Evolutionary conservation across 2,888 invertebrate species (phyloP), one percentile per base, ranked within the genome.

Genomic region (Melinaea marsaeus): DNA sequence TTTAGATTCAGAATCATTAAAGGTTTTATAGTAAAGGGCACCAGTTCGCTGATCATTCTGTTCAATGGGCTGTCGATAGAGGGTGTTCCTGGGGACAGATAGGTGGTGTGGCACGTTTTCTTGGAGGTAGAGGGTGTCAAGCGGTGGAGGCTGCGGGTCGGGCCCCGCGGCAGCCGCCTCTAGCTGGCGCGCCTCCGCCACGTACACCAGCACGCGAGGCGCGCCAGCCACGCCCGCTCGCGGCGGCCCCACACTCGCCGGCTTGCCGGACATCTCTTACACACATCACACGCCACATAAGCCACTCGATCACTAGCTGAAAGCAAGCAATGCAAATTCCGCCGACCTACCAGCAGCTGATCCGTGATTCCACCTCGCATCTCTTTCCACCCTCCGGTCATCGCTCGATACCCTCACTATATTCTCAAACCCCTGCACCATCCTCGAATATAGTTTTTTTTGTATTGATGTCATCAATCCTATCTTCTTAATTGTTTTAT

Each of bases 201-300:
- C 90, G 88, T 90, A 90, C 77, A 91, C 83, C 85, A 90, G 85
- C 83, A 91, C 84, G 86, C 90, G 90, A 85, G 89, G 85, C 82
- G 85, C 84, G 77, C 82, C 86, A 81, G 86, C 84, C 81, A 83
- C 86, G 81, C 85, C 87, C 85, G 87, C 86, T 86, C 90, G 87
- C 84, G 88, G 81, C 86, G 91, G 87, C 90, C 85, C 92, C 88
- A 92, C 91, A 87, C 94, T 93, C 91, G 94, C 94, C 94, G 94
- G 93, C 94, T 94, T 94, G 92, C 93, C 93, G 91, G 94, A 93
- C 94, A 94, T 94, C 91, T 92, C 93, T 92, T 91, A 92, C 92
- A 92, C 93, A 93, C 94, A 94, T 94, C 94, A 94, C 93, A 93
- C 93, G 88, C 84, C 81, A 80, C 85, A 80, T 78, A 76, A 78